Evolutionary conservation across 2,113 vertebrate genomes (phyloP), one percentile per base, ranked within the genome.

Genomic region (Benthochromis sp.): DNA sequence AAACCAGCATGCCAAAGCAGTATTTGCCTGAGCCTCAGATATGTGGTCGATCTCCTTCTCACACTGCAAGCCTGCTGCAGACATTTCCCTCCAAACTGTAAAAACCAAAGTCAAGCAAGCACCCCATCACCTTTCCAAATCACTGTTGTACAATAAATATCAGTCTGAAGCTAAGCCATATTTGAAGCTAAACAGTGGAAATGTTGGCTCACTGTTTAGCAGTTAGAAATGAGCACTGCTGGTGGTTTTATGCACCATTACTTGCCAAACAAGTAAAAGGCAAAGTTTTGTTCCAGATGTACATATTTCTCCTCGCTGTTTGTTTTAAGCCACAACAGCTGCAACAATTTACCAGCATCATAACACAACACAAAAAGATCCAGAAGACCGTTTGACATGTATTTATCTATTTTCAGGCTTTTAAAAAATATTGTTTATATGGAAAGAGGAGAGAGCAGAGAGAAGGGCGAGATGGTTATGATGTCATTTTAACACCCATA

Each of bases 211-310:
- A 84, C 24, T 27, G 52, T 73, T 61, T 10, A 69, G 88, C 43
- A n/a, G 81, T 63, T 31, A 59, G 81, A 84, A 66, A 82, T 13
- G 61, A 86, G 82, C 50, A 3, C 84, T 17, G 80, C 76, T 54
- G 82, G 55, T 87, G 87, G 57, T 90, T 90, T 90, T 17, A 73
- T 69, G 92, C 87, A 66, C 89, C 90, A 92, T 92, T 86, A 61
- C 31, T 8, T 27, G 55, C 86, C 85, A 91, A 89, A 93, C 16
- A 80, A 90, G 86, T 91, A 36, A 83, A 92, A 86, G 53, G 47
- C 43, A 90, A 87, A 31, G 57, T 89, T 90, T 84, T 9, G 14
- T 34, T 36, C 45, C 81, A 86, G 53, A 87, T 88, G 88, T 91
- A 82, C 88, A 82, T 63, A 54, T 90, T 86, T 92, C 47, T 91